phyloP scores from a whole-genome alignment of 2,113 vertebrate genomes.

The Pycnonotus jocosus region DNA sequence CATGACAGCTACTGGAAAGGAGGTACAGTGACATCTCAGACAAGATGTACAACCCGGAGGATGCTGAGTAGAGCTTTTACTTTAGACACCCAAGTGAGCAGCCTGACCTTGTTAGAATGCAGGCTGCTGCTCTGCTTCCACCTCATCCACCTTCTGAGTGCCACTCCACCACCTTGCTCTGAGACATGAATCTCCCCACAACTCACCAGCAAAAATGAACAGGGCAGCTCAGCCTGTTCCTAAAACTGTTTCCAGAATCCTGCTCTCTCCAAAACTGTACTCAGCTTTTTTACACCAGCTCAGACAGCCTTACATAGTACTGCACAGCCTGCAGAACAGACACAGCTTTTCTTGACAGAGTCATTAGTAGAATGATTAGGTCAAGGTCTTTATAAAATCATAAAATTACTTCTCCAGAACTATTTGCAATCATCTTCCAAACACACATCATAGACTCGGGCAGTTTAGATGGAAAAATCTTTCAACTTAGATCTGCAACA shows the following conservation, averaged over 20 bases:
- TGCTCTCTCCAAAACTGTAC: background rate
- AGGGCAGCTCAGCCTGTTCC: background rate
- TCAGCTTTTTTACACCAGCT: background rate
- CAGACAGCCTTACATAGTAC: background rate
- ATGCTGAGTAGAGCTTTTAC: background rate
- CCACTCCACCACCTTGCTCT: background rate
- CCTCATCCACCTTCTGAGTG: background rate
- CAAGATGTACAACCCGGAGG: background rate
- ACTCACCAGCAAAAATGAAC: background rate
- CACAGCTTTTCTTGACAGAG: background rate
- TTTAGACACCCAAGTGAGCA: background rate
- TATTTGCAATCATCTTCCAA: background rate
- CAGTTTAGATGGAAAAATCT: background rate
- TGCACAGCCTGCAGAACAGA: background rate
- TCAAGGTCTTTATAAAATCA: background rate
- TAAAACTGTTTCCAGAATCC: background rate
- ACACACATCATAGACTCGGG: background rate
- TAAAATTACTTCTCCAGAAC: background rate
- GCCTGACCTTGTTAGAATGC: fast-evolving
- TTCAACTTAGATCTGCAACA: background rate
- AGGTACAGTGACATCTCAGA: background rate
- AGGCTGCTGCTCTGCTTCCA: background rate
- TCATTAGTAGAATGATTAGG: background rate
- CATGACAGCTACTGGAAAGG: background rate
- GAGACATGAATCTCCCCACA: background rate